Evolutionary conservation across 2,113 vertebrate species (phyloP), one percentile per base, ranked within the genome.

Genomic region (Larimichthys polyactis): DNA sequence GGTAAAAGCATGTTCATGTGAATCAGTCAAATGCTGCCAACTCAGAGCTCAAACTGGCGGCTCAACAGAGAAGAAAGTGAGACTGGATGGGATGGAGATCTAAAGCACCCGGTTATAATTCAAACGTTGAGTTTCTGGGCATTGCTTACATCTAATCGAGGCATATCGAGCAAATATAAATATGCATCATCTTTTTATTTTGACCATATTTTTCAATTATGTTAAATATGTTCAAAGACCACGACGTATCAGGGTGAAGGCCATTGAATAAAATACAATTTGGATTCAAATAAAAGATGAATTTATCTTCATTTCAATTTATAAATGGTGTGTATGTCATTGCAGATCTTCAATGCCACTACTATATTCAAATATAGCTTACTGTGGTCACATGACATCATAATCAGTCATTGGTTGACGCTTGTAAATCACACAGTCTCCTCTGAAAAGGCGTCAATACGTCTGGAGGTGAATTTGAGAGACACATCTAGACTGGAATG

Each of bases 401-500:
- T 57, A 70, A 83, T 81, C 59, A 71, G 69, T 66, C 27, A 62
- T 79, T 49, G 65, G 22, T 5, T 40, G 75, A 55, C 3, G 11
- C 14, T 44, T 44, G 36, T 27, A 79, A 84, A 79, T 78, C 82
- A 79, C 60, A 65, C 9, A 27, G 83, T 91, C 89, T 85, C 90
- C 84, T 91, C 68, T 72, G 51, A 76, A 19, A 58, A 78, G 0
- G 32, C 60, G 24, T 92, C 88, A 72, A 90, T 92, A 89, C 1
- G 89, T 92, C 90, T 91, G 79, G 88, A 94, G 91, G 90, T 93
- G 91, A 93, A 93, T 91, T 85, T 89, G 64, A 77, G 72, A 66
- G 63, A 75, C 22, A 32, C 59, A 60, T 76, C 68, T 60, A 62
- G 57, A 71, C 71, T 49, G 43, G 36, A 72, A 88, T 75, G 49